Evolutionary conservation across 1,140 invertebrate genomes (phyloP), one percentile per base, ranked within the genome.

Genomic region (Druon quercuslanigerum): DNA sequence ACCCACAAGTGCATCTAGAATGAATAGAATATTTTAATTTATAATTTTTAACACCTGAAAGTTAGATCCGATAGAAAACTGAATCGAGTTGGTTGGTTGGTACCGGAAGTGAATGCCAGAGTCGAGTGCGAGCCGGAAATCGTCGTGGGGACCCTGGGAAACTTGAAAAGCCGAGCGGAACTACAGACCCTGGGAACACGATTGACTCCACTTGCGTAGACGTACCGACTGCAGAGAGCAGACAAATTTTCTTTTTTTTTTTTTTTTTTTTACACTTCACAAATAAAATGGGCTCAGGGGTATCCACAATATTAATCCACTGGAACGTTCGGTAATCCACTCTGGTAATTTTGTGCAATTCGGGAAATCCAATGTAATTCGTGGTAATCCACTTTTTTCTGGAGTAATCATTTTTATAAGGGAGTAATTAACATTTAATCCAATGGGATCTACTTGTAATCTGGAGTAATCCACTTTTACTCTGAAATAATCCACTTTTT

Each of bases 151-250:
- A 13, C 60, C 60, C 60, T n/a, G 25, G 60, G 60, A 66, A 66
- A 33, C 9, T 66, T 33, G 40, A 66, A 66, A 66, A 66, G 60
- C 25, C 14, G 60, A 66, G 25, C 60, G 60, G 60, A 66, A 66
- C 60, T 66, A 66, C 33, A 66, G 25, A 66, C 20, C 60, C 60
- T 66, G 60, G 60, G 60, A 66, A 66, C 14, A 56, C n/a, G n/a
- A 56, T 56, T 56, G 54, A 56, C 54, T 56, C 17, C n/a, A n/a
- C n/a, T 11, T 19, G 19, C 13, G 7, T 20, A n/a, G 17, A 20
- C 7, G 12, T 66, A 40, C 20, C 33, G 33, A 12, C 20, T 57
- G 25, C 11, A 60, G 52, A 54, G 17, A 6, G 52, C 5, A 33
- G 2, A 17, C 6, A 56, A 13, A 25, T 60, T 13, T 33, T 8